Base-by-base conservation (phyloP, 2,888 invertebrate genomes). In the Phaonia tiefii region DNA sequence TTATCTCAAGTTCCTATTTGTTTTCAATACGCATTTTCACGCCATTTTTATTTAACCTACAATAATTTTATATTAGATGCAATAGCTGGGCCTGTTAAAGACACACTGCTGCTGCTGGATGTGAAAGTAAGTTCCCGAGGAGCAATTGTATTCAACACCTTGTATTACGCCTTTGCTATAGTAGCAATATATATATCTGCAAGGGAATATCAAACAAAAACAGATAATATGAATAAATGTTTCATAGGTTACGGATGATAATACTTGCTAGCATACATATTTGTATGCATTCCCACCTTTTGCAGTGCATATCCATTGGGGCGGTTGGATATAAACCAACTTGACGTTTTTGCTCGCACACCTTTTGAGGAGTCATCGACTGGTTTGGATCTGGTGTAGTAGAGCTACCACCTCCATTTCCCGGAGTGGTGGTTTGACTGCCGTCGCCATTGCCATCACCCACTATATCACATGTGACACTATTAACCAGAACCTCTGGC, bases 121-220 rank as follows among this genome's bases (percentile, higher is more conserved):
- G 11, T 84, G 84, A 46, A 86, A 89, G 63, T 85, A 89, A 3
- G 86, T 79, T 1, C 77, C 82, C 0, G 37, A 25, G 0, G 85
- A 15, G 56, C 89, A 89, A 0, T 66, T 83, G 1, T 85, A 83
- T 67, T 88, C 86, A 2, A 17, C 70, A 1, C 87, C 89, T 10
- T 8, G 75, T 1, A 88, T 82, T 2, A 84, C 74, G 2, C 83
- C 84, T 7, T 79, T 85, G 2, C 51, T 72, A 58, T 82, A 84
- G 46, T 83, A 84, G 77, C 89, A 89, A 67, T 85, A 85, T 2
- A 89, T 83, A 65, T 89, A 89, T 39, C 89, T 89, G 78, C 37
- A 86, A 85, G 63, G 13, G n/a, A 56, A n/a, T 25, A 56, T 25
- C 8, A 56, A 56, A 13, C 2, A 1, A 56, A 56, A 22, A 44